Evolutionary conservation across 2,888 invertebrate species (phyloP).

Genomic region (Dinocampus coccinellae): DNA sequence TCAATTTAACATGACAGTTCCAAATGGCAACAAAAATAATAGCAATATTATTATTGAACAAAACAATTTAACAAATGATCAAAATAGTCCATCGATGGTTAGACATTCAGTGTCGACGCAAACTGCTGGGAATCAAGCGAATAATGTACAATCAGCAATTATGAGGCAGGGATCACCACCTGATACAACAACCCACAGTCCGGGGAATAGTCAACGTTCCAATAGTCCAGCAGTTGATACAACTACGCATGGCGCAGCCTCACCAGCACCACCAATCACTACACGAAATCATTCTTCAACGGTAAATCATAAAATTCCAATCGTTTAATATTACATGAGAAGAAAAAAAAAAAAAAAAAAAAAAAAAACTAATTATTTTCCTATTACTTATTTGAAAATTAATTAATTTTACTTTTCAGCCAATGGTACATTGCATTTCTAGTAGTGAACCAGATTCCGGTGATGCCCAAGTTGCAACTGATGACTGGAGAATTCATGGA

Average conservation of each 20-base stretch:
- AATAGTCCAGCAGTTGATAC: conserved; percentile 68
- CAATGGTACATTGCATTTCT: conserved; percentile 90
- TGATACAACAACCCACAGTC: conserved; percentile 88
- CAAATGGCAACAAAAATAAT: conserved; percentile 50
- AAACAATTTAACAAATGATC: conserved; percentile 55
- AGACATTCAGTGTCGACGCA: conserved; percentile 84
- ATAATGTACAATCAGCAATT: conserved; percentile 65
- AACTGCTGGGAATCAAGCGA: conserved; percentile 72
- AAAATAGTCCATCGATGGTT: conserved; percentile 63
- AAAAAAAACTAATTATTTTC: neutral
- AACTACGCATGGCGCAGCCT: conserved; percentile 66
- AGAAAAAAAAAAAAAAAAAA: too few species aligned
- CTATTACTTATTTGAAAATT: neutral
- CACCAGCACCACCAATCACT: conserved; percentile 63
- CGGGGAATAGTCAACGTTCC: conserved; percentile 70
- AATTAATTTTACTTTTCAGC: conserved; percentile 66
- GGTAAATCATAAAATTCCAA: conserved; percentile 45
- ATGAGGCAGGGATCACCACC: conserved; percentile 77
- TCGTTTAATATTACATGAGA: neutral
- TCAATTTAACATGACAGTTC: conserved; percentile 52
- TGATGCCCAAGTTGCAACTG: conserved; percentile 63
- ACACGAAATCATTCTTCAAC: conserved; percentile 61
- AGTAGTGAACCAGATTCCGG: conserved; percentile 85
- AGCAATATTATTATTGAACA: conserved; percentile 58
- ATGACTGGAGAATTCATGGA: conserved; percentile 65